Evolutionary conservation across 2,888 invertebrate species (phyloP), one percentile per base, ranked within the genome.

Genomic region (Drosophila rellima): DNA sequence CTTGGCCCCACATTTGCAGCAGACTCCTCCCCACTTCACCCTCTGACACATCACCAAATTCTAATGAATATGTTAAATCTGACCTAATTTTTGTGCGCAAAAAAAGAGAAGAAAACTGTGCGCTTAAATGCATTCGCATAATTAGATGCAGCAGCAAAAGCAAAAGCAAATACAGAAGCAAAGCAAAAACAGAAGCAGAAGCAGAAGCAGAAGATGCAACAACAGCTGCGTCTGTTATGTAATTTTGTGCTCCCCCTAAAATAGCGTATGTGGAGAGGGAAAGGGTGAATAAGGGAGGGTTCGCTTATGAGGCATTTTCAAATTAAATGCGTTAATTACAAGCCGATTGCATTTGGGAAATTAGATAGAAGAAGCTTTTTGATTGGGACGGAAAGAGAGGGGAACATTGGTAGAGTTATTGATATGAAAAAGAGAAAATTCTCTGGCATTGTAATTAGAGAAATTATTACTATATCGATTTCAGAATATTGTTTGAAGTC

Each of bases 21-120:
- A 20, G 44, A 18, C 48, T 31, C 59, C 42, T 23, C 17, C 23
- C 13, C 17, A 11, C 39, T 26, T 15, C 37, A 10, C 5, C 23
- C 23, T 35, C 26, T 17, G 33, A 10, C 17, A 45, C 15, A 35
- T 50, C 61, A 15, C 20, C 64, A 55, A 66, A 68, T 82, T 89
- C 85, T 77, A 84, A 82, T 89, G 88, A 77, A 82, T 74, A 88
- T 88, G 89, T 85, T 86, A 89, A 89, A 89, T 88, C 82, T 89
- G 89, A 86, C 85, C 85, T 71, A 86, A 86, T 86, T 86, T 84
- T 51, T 26, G 48, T 48, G 68, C 55, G 35, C 51, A 69, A 64
- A 59, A 70, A 82, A 64, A 61, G 59, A 70, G 79, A 64, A 72
- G 59, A 72, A 82, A 64, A 72, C 70, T 77, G 70, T 60, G 72